Evolutionary conservation across 1,140 invertebrate species (phyloP), one percentile per base, ranked within the genome.

Genomic region (Diachasmimorpha longicaudata): DNA sequence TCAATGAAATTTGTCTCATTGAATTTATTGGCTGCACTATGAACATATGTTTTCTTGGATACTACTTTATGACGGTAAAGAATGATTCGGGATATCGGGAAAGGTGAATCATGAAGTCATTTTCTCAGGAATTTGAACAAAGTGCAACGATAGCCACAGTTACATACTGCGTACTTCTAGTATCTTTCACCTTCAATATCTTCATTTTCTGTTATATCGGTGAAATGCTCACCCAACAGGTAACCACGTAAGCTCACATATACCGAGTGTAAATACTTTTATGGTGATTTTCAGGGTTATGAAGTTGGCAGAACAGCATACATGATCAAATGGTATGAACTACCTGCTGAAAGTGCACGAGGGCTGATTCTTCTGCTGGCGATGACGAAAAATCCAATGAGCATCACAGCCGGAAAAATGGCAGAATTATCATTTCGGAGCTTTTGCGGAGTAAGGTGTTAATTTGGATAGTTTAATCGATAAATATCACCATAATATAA

Each of bases 331-430:
- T 83, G 81, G 82, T 72, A 81, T 67, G 70, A 75, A 52, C 10
- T 83, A 9, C 25, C 70, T 48, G 63, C 55, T 70, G 78, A 79
- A 14, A 76, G 74, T 14, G 78, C 78, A 3, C 39, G 66, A 36
- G 72, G 78, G 37, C 58, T 85, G 4, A 72, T 79, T 42, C 74
- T 81, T 14, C 74, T 82, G 3, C 66, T 83, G 16, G 69, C 75
- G 66, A 75, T 79, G 63, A 79, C 81, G 3, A 79, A 82, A 55
- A 72, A 78, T 76, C 80, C 81, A 10, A 74, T 73, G 11, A 82
- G 79, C 37, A 70, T 86, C 14, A 84, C 82, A 39, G 85, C 83
- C 25, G 85, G 83, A 70, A 84, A 81, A 67, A 77, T 86, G 36
- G 78, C 83, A 25, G 77, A 83, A 52, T 78, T 86, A 23, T 83